Evolutionary conservation across 2,113 vertebrate genomes (phyloP), one percentile per base, ranked within the genome.

Genomic region (Nycticebus coucang): DNA sequence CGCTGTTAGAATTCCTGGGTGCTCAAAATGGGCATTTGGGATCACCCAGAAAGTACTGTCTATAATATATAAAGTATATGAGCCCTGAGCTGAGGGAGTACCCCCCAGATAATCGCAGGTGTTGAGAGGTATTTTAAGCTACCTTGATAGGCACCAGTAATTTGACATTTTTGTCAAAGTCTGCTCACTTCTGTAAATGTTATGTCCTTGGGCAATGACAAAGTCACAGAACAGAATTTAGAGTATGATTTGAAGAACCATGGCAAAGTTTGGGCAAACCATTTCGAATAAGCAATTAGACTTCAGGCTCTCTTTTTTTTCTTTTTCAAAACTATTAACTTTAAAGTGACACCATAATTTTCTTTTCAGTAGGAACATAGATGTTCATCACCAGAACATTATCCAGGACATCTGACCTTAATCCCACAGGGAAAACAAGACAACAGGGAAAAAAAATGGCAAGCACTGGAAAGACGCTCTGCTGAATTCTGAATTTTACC

Each of bases 281-380:
- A 62, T 92, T 94, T 94, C 95, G 66, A 92, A 95, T 60, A 93
- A 90, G 55, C 15, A 69, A 53, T 78, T 92, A 81, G 37, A 94
- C 57, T 94, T 68, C 41, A 35, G 57, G 11, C n/a, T 77, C n/a
- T 64, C 33, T 62, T 89, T 41, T 35, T 33, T 80, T 60, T 53
- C 35, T 77, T 93, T 91, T 62, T 60, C 55, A 88, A 84, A 92
- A 92, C 77, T 81, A 60, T 82, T 95, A 75, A 88, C 72, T 92
- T 92, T 71, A 93, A 95, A 96, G 26, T 85, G 71, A 60, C 60
- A 78, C 24, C 15, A 24, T 82, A 79, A 87, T 87, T 89, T 87
- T 53, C 71, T 30, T 96, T 96, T 75, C 72, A 68, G 13, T 88
- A 53, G 88, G 45, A 87, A 84, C 53, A 64, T 66, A 84, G 66